These are phyloP conservation scores for Reinhardtius hippoglossoides DNA, from an alignment of 2,113 vertebrate genomes.

Conservation along the genomic window DNA sequence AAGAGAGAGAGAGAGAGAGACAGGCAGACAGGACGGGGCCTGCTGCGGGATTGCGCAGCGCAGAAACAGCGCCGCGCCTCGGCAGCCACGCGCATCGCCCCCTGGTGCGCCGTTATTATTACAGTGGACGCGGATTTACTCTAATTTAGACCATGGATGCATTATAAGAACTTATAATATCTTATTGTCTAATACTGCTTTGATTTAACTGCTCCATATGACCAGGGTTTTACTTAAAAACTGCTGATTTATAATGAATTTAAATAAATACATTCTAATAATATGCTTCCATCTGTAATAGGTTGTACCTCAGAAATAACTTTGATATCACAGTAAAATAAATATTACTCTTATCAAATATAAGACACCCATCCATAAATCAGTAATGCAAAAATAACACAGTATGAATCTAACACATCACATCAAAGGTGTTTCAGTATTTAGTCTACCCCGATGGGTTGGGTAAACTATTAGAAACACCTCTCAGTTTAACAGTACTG, in stretches of 20 bases:
- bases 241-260: neutral
- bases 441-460: neutral
- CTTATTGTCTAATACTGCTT: too few species aligned
- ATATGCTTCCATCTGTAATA: too few species aligned
- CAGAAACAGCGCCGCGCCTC: slow-evolving; percentile 60
- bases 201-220: too few species aligned
- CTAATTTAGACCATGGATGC: neutral
- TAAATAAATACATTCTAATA: neutral
- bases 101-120: neutral
- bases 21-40: slow-evolving; percentile 44
- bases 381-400: neutral
- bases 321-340: neutral
- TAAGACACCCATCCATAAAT: neutral
- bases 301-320: neutral
- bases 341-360: neutral
- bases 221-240: neutral
- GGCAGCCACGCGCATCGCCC: slow-evolving; percentile 10
- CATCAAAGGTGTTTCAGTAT: neutral
- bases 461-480: neutral
- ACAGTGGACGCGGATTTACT: neutral
- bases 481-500: neutral
- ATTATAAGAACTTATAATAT: too few species aligned
- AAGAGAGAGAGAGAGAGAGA: neutral
- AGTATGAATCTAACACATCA: neutral
- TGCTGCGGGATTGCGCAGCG: slow-evolving; percentile 43